A percentile compares a stretch with the other conserved stretches of the same genome.
Evolutionary conservation across 2,113 vertebrate genomes (phyloP).

Genomic region (Candoia aspera): DNA sequence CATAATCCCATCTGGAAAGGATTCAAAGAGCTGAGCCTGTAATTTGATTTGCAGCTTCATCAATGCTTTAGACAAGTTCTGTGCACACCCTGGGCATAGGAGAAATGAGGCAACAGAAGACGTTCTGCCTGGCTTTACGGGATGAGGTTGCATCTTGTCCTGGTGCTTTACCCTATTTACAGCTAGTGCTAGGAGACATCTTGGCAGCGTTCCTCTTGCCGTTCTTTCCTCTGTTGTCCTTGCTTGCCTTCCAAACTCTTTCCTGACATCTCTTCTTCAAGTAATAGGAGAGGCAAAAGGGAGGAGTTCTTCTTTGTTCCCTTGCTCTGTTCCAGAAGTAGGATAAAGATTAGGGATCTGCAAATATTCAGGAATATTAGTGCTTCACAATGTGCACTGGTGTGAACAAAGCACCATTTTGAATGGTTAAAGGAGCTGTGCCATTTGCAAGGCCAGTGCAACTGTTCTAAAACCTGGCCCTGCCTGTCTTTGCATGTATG

Average conservation of each 20-base stretch:
- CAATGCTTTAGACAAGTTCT: background rate
- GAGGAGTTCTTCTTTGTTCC: background rate
- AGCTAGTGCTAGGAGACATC: background rate
- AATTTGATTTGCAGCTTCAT: background rate
- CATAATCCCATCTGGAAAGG: background rate
- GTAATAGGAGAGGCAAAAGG: background rate
- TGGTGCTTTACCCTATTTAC: background rate
- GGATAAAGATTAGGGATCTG: background rate
- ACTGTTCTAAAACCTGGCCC: background rate
- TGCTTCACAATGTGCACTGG: background rate
- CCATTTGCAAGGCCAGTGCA: background rate
- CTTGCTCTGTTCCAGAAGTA: background rate
- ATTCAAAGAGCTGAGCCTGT: background rate
- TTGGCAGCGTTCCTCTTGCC: background rate
- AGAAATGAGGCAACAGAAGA: background rate
- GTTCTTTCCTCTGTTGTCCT: background rate
- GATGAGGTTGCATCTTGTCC: background rate
- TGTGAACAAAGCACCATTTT: background rate
- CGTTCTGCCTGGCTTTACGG: background rate
- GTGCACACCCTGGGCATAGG: background rate
- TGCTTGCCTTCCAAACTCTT: background rate
- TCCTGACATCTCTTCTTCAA: slow-evolving; percentile 2
- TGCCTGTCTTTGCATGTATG: background rate
- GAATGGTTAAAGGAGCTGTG: background rate
- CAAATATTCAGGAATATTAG: background rate